A percentile compares a stretch with the other conserved stretches of the same genome.
phyloP scores from a whole-genome alignment of 53 echinoderm and acorn worm species.

The Luidia sarsii region DNA sequence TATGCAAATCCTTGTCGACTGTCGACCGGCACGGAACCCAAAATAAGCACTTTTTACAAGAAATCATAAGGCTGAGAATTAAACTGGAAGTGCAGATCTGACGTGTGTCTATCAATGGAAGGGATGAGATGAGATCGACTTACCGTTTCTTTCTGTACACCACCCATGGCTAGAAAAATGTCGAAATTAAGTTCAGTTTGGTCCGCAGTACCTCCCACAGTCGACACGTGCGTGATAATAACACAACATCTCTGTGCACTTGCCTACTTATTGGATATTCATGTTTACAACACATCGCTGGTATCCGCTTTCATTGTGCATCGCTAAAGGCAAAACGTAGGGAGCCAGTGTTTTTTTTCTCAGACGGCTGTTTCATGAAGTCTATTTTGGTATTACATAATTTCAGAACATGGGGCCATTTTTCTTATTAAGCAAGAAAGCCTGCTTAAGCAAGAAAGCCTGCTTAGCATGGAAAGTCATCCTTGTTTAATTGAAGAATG shows the following conservation, averaged over 20 bases:
- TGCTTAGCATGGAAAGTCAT: no score
- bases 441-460: no score
- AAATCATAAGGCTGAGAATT: no score
- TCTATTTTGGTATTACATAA: no score
- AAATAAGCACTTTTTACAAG: no score
- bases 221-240: conserved; percentile 18
- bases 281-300: background rate
- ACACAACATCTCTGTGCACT: background rate
- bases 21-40: conserved; percentile 8
- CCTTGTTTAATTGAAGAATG: no score
- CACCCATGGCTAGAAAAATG: background rate
- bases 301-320: background rate
- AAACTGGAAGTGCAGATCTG: no score
- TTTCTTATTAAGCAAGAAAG: no score
- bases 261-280: background rate
- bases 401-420: no score
- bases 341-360: no score
- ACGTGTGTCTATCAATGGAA: background rate
- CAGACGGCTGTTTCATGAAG: conserved; percentile 31
- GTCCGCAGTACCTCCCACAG: background rate
- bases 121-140: no score
- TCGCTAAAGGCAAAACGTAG: no score
- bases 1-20: conserved; percentile 12
- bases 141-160: background rate
- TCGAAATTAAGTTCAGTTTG: background rate